Evolutionary conservation across 2,113 vertebrate genomes (phyloP), one percentile per base, ranked within the genome.

Genomic region (Scomber japonicus): DNA sequence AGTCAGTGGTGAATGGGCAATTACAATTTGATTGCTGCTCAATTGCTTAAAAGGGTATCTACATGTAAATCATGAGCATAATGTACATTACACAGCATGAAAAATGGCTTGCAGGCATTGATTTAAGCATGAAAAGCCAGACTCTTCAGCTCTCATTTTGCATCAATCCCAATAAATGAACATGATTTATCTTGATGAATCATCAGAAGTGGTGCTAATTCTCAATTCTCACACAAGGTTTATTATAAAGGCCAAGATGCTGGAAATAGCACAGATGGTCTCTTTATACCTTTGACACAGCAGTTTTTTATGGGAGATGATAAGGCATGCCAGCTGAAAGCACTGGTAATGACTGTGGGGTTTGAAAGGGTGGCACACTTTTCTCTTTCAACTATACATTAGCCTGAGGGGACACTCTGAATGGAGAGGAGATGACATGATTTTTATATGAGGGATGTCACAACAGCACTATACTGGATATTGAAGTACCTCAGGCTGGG

Each of bases 241-340:
- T 75, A 48, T 56, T 73, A 49, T 79, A 46, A 86, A 86, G 53
- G 63, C 51, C 64, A 70, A 61, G 71, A 55, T 53, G 66, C 85
- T 82, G 67, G 56, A 89, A 90, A 87, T 78, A 64, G 87, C 80
- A 62, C 87, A 82, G 84, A 74, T 82, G 71, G 46, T 71, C 69
- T 82, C 76, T 83, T 82, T 85, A 70, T 71, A 76, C 59, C 61
- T 84, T 84, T 89, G 85, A 89, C 75, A 70, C 78, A 76, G 88
- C 70, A 72, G 19, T 66, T 85, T 86, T 74, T 68, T 24, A 75
- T 71, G 1, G 50, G 60, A 65, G 67, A 74, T 67, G 86, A 82
- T 53, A 70, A 77, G 66, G 57, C 64, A 71, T 60, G 75, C 48
- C 60, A 71, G 76, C 65, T 79, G 84, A 88, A 88, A 91, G 83